Evolutionary conservation across 2,113 vertebrate species (phyloP).

Genomic region (Accipiter cooperii): DNA sequence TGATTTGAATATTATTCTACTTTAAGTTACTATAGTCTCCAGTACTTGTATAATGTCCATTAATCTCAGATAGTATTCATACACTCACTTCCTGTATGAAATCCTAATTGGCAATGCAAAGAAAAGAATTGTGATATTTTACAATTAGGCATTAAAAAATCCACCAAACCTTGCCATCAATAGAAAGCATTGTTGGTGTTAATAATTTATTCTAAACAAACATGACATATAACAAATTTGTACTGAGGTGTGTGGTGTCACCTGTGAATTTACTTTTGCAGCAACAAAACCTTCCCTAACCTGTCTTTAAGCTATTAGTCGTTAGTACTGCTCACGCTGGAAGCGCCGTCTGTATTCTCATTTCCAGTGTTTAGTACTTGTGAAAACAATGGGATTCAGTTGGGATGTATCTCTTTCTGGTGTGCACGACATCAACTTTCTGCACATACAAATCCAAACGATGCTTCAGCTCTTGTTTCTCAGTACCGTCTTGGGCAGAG

Average conservation of each 20-base stretch:
- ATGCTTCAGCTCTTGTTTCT: neutral
- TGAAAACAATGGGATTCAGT: neutral
- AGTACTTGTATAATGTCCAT: neutral
- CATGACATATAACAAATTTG: neutral
- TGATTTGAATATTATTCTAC: neutral
- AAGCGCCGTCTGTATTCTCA: neutral
- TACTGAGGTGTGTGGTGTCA: neutral
- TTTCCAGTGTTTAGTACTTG: neutral
- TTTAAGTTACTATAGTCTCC: neutral
- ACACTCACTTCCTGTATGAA: neutral
- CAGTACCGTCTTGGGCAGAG: neutral
- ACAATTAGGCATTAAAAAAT: neutral
- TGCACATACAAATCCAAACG: neutral
- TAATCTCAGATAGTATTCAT: neutral
- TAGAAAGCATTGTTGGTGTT: neutral
- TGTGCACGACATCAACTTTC: neutral
- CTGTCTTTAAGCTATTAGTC: neutral
- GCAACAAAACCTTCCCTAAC: neutral
- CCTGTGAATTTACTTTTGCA: neutral
- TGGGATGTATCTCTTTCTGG: neutral
- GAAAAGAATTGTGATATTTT: neutral
- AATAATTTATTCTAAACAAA: neutral
- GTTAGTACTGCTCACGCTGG: neutral
- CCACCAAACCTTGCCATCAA: neutral
- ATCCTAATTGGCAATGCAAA: neutral